Evolutionary conservation across 2,888 invertebrate genomes (phyloP).

Genomic region (Ametastegia equiseti): DNA sequence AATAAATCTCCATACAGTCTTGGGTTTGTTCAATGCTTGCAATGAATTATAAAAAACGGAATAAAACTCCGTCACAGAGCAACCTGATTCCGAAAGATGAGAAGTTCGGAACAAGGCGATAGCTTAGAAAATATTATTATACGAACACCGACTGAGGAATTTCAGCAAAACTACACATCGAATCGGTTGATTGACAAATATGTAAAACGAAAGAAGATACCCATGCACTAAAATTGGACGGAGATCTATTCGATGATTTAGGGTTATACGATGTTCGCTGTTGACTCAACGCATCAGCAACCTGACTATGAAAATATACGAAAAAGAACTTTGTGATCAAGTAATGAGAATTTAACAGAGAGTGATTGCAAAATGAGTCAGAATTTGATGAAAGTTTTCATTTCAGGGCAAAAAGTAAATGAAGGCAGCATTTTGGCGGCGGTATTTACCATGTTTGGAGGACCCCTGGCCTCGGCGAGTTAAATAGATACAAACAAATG

Average conservation of each 20-base stretch:
- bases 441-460: constrained; percentile 4
- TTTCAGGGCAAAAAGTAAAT: not conserved
- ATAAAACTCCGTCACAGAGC: not conserved
- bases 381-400: not conserved
- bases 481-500: not conserved
- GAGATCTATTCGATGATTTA: not conserved
- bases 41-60: not conserved
- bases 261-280: not conserved
- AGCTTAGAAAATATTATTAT: not conserved
- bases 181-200: not conserved
- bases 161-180: not conserved
- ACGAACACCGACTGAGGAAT: not conserved
- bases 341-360: not conserved
- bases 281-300: not conserved
- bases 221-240: not conserved
- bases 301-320: not conserved
- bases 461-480: not conserved
- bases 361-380: not conserved
- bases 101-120: not conserved
- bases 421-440: not conserved
- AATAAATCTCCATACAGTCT: not conserved
- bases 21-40: not conserved
- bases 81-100: not conserved
- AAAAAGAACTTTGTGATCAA: not conserved
- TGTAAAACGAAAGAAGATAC: not conserved